Conservation (phyloP, 2,113 vertebrate species). For the Muntiacus muntjak region DNA sequence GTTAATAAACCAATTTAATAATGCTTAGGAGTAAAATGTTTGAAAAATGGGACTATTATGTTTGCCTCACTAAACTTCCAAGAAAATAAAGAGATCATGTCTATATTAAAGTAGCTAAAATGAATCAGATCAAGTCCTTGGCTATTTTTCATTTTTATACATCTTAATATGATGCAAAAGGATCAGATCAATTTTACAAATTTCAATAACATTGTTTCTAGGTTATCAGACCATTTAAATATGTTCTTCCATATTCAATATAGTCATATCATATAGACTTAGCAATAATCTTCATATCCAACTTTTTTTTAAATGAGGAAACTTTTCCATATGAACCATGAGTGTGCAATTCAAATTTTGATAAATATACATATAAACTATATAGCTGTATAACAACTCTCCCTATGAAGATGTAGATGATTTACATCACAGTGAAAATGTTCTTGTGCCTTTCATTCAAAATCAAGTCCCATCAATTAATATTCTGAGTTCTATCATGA, state of each 20-base stretch:
- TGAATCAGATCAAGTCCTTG: neutral
- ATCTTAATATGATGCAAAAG: neutral
- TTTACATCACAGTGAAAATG: neutral
- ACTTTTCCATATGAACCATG: neutral
- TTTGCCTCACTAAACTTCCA: conserved; percentile 19
- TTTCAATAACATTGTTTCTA: neutral
- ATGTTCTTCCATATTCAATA: neutral
- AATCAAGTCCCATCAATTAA: neutral
- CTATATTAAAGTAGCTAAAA: neutral
- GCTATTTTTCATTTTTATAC: neutral
- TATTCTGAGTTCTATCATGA: neutral
- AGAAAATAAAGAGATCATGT: neutral
- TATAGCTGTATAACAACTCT: neutral
- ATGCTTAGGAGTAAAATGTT: neutral
- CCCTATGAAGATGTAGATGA: neutral
- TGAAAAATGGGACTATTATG: conserved; percentile 19
- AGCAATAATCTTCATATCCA: neutral
- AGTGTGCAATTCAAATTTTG: neutral
- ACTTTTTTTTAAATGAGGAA: neutral
- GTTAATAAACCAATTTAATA: conserved; percentile 33
- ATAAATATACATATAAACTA: neutral
- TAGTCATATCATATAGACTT: neutral
- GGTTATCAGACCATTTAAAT: neutral
- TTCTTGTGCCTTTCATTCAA: neutral
- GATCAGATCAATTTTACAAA: neutral